Evolutionary conservation across 2,888 invertebrate genomes (phyloP), one percentile per base, ranked within the genome.

Genomic region (Ecdyonurus torrentis): DNA sequence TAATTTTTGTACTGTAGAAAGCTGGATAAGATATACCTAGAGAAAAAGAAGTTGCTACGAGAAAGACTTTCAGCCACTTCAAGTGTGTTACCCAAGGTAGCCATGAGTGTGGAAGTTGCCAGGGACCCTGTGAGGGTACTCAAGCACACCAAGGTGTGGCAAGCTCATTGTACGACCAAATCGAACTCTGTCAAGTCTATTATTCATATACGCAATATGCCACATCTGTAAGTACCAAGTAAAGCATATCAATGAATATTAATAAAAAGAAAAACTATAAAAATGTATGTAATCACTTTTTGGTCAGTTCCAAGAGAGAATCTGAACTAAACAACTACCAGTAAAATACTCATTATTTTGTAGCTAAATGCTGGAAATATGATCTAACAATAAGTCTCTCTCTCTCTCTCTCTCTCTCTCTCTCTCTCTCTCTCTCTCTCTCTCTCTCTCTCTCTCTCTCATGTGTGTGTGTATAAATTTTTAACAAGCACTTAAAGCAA

Each of bases 81-180:
- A 20, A n/a, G n/a, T 18, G 7, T 22, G 22, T 22, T 22, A 55
- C n/a, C 19, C 5, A 20, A 18, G 24, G 24, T 10, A 61, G 18
- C 20, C 52, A 24, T 24, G 61, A 25, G 24, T 15, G 5, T 3
- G 24, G 2, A n/a, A 15, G 37, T n/a, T 2, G 61, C 37, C 15
- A 64, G 65, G 50, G 64, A 65, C 52, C 65, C 65, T 7, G 23
- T 58, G 22, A 37, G 65, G 18, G 53, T 65, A 23, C 19, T 65
- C 15, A 50, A 37, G 25, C 62, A 58, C 24, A 65, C 65, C 25
- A 23, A 55, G 10, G 19, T 58, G 20, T 65, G 65, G 65, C 25
- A 23, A 24, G 61, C 60, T 2, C 62, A 52, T 19, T 62, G 63
- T n/a, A 58, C 15, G 62, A 61, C 5, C 24, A 23, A 19, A 23